Evolutionary conservation across 1,140 invertebrate genomes (phyloP), one percentile per base, ranked within the genome.

Genomic region (Bacillus rossius): DNA sequence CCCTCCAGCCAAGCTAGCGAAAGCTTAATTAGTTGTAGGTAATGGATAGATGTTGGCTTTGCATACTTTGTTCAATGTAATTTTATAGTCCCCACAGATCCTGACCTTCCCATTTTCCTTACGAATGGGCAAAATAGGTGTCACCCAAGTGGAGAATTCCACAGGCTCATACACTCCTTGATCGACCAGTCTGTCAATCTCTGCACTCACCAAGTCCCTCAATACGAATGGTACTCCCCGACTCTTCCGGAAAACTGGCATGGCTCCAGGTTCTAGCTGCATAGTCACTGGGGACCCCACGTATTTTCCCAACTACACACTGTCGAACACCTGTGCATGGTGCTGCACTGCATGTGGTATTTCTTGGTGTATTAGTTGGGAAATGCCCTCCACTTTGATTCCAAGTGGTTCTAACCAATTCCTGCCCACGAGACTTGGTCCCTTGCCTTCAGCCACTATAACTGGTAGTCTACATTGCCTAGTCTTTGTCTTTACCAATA

Each of bases 71-170:
- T 68, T 67, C 1, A 65, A 45, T 4, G 66, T 66, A 0, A 37
- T 29, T 48, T 67, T 61, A 56, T 67, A 76, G 56, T 76, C 72
- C 2, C 66, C 65, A 56, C 70, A 73, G 45, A 75, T 64, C 1
- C 74, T n/a, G 3, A 63, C 43, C 8, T 45, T 57, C 7, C 64
- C 64, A 52, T 71, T 42, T 3, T 0, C 43, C 40, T 60, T 60
- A 8, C 20, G 5, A 19, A 60, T 43, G 1, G n/a, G 3, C 1
- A 60, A 55, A 53, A 49, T 19, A n/a, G 59, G 59, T 4, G 59
- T 63, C 3, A 16, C 61, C 57, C 43, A 71, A 17, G 69, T 51
- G n/a, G 58, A 58, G 38, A 41, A 37, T 1, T 57, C 29, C 13
- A 74, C 53, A 29, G 52, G 55, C 19, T 14, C 40, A n/a, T 71